These are phyloP conservation scores for Serripes groenlandicus DNA, from an alignment of 2,888 invertebrate genomes.

Conservation along the genomic window DNA sequence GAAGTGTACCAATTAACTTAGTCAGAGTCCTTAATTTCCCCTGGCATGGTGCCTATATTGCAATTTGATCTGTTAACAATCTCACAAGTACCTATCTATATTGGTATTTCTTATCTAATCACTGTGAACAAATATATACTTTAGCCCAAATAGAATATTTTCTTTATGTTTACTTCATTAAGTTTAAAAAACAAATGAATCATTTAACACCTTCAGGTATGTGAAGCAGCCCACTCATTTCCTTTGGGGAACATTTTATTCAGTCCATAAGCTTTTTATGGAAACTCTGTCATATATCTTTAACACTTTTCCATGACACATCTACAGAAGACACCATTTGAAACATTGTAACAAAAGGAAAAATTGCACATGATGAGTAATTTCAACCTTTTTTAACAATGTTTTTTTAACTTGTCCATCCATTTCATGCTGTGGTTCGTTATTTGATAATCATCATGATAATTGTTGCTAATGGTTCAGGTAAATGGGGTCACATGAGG, in stretches of 20 bases:
- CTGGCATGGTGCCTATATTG: constrained; percentile 19
- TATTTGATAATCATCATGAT: too few species aligned
- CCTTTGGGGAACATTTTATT: neutral
- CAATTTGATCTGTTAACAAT: constrained; percentile 1
- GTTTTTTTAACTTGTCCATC: too few species aligned
- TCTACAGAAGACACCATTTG: neutral
- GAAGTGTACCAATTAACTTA: too few species aligned
- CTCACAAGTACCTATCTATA: neutral
- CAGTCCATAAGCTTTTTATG: neutral
- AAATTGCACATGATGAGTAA: neutral
- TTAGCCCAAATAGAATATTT: neutral
- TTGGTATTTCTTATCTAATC: constrained; percentile 10
- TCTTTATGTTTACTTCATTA: constrained; percentile 1
- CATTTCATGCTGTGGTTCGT: too few species aligned
- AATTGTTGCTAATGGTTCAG: too few species aligned
- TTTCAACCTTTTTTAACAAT: neutral
- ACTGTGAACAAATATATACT: constrained; percentile 7
- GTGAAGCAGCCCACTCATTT: neutral
- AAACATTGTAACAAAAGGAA: neutral
- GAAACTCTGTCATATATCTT: neutral
- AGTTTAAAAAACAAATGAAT: constrained; percentile 9
- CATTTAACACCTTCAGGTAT: neutral
- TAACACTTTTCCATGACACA: neutral
- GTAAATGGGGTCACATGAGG: too few species aligned
- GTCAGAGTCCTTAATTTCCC: too few species aligned